phyloP scores from a whole-genome alignment of 2,797 vertebrate species.

The Onychomys torridus region DNA sequence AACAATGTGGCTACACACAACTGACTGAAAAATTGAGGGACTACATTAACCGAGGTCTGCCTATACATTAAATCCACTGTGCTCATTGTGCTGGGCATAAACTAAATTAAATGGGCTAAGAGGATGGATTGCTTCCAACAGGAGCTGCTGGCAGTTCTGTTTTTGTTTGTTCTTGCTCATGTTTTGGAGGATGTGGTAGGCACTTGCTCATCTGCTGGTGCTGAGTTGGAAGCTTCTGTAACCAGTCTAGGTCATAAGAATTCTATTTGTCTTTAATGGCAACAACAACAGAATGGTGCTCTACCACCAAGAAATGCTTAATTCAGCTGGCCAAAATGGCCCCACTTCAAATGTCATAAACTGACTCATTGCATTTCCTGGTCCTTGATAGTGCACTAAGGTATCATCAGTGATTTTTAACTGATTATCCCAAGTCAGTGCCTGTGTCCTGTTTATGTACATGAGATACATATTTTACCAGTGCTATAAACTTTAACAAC shows the following conservation, averaged over 20 bases:
- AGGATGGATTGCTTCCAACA: neutral
- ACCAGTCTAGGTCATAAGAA: conserved; percentile 13
- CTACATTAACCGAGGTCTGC: neutral
- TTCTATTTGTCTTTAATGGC: conserved; percentile 20
- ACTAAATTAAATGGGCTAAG: neutral
- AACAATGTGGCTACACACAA: neutral
- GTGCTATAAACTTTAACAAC: neutral
- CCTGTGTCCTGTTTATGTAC: neutral
- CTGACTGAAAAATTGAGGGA: neutral
- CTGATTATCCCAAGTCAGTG: neutral
- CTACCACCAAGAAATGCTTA: neutral
- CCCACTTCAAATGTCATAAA: neutral
- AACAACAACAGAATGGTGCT: neutral
- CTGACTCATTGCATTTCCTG: neutral
- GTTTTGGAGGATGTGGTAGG: conserved; percentile 49
- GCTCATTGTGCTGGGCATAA: neutral
- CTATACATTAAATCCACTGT: neutral
- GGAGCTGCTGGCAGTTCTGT: neutral
- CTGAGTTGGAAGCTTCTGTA: neutral
- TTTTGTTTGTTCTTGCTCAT: conserved; percentile 1
- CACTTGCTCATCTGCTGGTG: conserved; percentile 1
- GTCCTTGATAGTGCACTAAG: neutral
- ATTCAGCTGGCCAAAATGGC: neutral
- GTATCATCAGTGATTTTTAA: neutral
- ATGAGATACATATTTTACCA: neutral